Conservation (phyloP, 1,140 invertebrate genomes). For the Papilio xuthus region DNA sequence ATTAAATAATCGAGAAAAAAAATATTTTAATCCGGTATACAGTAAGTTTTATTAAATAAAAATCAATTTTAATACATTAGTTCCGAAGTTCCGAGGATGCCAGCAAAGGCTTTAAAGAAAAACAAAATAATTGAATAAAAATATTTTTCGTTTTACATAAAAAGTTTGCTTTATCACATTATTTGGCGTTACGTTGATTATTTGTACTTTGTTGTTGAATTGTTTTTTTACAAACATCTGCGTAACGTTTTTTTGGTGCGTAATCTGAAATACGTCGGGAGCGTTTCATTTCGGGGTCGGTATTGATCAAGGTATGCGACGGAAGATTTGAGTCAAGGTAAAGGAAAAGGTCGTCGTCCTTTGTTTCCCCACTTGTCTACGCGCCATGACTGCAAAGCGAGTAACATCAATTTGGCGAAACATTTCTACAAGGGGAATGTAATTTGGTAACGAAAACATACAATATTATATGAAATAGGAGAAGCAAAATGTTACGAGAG, state of each 20-base stretch:
- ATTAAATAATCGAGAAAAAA: not conserved
- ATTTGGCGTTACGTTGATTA: not conserved
- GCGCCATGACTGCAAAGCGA: slow-evolving; percentile 16
- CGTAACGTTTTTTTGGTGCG: slow-evolving; percentile 8
- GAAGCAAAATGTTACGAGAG: not conserved
- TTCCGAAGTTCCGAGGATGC: not conserved
- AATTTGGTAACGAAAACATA: not conserved
- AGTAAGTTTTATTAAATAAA: not conserved
- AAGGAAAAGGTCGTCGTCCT: slow-evolving; percentile 38
- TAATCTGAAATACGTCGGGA: not conserved
- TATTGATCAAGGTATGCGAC: slow-evolving; percentile 38
- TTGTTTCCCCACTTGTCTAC: slow-evolving; percentile 14
- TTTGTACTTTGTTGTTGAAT: not conserved
- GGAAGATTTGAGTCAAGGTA: slow-evolving; percentile 37
- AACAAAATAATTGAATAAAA: too few relatives aligned
- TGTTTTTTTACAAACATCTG: not conserved
- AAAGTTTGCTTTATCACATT: not conserved
- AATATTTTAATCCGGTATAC: not conserved
- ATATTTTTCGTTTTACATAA: too few relatives aligned
- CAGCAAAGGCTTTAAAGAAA: not conserved
- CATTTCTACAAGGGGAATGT: slow-evolving; percentile 2
- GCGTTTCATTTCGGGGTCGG: slow-evolving; percentile 22
- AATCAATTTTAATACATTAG: not conserved
- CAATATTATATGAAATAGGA: not conserved
- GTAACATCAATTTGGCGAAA: slow-evolving; percentile 5